These are phyloP conservation scores for Oriolus oriolus DNA, from an alignment of 2,113 vertebrate genomes.

Conservation along the genomic window DNA sequence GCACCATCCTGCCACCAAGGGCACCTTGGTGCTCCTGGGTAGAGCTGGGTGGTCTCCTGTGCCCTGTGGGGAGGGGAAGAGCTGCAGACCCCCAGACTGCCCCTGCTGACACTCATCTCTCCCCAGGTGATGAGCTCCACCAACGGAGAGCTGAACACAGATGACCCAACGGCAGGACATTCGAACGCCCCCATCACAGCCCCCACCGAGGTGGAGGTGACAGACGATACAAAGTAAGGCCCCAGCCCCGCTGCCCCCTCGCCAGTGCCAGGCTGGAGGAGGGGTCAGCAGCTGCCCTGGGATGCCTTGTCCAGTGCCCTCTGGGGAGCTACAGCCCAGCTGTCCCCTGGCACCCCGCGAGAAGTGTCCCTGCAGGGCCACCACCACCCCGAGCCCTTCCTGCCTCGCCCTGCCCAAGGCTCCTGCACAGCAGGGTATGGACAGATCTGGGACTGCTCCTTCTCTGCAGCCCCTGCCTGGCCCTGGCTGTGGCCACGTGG, in stretches of 20 bases:
- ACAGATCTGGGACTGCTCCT: accelerated
- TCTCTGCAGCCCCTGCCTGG: not conserved
- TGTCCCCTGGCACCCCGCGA: accelerated
- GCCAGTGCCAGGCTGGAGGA: accelerated
- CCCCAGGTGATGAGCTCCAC: conserved; percentile 94
- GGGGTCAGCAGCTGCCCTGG: not conserved
- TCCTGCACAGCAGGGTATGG: accelerated
- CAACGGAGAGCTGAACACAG: conserved; percentile 94
- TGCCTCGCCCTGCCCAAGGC: accelerated
- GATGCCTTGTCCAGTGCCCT: not conserved
- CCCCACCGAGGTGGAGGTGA: conserved; percentile 92
- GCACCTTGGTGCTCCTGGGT: accelerated
- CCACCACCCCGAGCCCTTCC: not conserved
- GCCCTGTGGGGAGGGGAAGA: accelerated
- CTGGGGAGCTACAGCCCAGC: accelerated
- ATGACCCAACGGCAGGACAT: conserved; percentile 93
- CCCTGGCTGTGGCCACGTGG: accelerated
- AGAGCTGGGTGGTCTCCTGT: not conserved
- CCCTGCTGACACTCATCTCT: accelerated
- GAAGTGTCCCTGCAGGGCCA: not conserved
- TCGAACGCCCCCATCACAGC: conserved; percentile 97
- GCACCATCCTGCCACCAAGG: not conserved
- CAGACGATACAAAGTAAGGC: conserved; percentile 94
- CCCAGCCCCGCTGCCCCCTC: accelerated
- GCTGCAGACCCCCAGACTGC: accelerated